Conservation (phyloP, 37 sponge, comb jelly and placozoan genomes). For the Geodia barretti region DNA sequence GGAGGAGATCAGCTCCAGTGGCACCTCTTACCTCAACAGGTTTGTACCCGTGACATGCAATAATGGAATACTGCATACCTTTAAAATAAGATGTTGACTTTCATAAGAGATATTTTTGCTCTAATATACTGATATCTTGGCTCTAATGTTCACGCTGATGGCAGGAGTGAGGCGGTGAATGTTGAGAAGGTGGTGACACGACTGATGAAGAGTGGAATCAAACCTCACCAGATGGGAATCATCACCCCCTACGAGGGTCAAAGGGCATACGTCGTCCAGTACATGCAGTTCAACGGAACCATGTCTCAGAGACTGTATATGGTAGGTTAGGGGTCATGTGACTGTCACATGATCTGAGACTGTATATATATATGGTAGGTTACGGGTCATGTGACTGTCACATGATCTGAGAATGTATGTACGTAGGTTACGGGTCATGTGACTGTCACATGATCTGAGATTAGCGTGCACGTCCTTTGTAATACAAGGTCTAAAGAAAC, state of each 20-base stretch:
- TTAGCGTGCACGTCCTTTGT: too few species aligned
- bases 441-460: too few species aligned
- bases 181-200: constrained; percentile 95
- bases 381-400: not conserved
- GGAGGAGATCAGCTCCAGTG: constrained; percentile 93
- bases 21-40: constrained; percentile 95
- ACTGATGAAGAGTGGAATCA: constrained; percentile 88
- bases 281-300: constrained; percentile 88
- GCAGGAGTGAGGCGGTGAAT: constrained; percentile 83
- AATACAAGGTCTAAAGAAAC: too few species aligned
- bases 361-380: not conserved
- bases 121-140: too few species aligned
- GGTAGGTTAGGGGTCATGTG: constrained; percentile 29
- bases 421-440: not conserved
- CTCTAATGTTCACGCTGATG: not conserved
- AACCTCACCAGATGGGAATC: constrained; percentile 92
- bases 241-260: constrained; percentile 99
- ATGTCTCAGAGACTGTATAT: constrained; percentile 88
- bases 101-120: too few species aligned
- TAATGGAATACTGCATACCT: too few species aligned
- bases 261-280: constrained; percentile 93
- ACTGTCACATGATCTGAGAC: not conserved
- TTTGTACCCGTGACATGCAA: too few species aligned
- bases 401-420: constrained; percentile 3
- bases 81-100: too few species aligned